Evolutionary conservation across 2,113 vertebrate genomes (phyloP).

Genomic region (Mastomys coucha): DNA sequence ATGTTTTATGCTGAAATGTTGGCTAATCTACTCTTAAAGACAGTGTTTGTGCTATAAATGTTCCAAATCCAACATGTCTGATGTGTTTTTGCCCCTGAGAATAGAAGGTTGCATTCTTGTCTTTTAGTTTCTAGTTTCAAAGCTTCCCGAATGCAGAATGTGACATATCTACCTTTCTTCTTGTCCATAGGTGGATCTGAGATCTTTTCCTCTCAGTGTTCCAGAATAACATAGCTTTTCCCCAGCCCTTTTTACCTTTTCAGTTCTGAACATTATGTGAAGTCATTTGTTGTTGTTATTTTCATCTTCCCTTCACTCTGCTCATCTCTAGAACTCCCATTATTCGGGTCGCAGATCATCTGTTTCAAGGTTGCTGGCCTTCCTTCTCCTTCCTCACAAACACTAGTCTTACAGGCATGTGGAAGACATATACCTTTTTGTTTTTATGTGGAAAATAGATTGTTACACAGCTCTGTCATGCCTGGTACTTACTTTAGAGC

Average conservation of each 20-base stretch:
- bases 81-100: background rate
- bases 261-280: background rate
- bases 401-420: background rate
- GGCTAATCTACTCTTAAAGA: background rate
- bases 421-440: background rate
- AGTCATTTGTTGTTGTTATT: background rate
- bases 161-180: background rate
- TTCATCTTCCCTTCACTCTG: background rate
- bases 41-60: background rate
- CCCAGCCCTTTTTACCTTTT: background rate
- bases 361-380: background rate
- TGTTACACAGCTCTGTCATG: background rate
- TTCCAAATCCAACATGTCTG: background rate
- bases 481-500: background rate
- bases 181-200: background rate
- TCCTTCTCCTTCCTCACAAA: background rate
- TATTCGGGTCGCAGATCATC: background rate
- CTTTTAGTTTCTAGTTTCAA: slow-evolving; percentile 2
- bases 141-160: background rate
- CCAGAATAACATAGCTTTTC: background rate
- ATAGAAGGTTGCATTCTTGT: background rate
- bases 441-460: background rate
- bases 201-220: background rate
- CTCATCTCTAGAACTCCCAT: background rate
- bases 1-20: background rate